Evolutionary conservation across 2,113 vertebrate genomes (phyloP).

Genomic region (Gavialis gangeticus): DNA sequence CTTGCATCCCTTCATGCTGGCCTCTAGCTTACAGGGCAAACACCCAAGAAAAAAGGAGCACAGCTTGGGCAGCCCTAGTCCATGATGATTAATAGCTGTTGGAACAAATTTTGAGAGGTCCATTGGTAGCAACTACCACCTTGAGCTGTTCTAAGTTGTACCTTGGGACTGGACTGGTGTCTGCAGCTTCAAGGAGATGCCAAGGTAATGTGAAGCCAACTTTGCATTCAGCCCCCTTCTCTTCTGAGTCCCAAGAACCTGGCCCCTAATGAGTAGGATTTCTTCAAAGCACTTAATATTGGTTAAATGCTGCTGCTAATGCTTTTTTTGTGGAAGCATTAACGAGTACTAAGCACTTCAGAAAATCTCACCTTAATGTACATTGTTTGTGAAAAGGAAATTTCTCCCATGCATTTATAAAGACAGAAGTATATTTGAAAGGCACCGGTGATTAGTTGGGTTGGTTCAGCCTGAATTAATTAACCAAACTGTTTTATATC

Average conservation of each 20-base stretch:
- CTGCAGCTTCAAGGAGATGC: background rate
- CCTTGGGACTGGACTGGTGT: background rate
- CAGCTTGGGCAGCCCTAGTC: constrained; percentile 14
- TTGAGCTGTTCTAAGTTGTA: too few species aligned
- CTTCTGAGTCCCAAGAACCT: background rate
- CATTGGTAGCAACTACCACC: too few species aligned
- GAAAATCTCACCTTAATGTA: constrained; percentile 23
- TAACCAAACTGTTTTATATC: constrained; percentile 45
- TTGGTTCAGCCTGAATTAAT: constrained; percentile 34
- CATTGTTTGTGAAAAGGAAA: constrained; percentile 22
- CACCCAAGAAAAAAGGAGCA: constrained; percentile 34
- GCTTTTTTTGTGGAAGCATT: background rate
- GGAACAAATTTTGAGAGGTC: background rate
- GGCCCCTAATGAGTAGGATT: background rate
- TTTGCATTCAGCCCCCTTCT: background rate
- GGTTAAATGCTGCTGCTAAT: background rate
- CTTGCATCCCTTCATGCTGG: background rate
- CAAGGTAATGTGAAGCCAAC: background rate
- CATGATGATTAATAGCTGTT: constrained; percentile 25
- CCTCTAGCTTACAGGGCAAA: background rate
- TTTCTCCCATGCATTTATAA: constrained; percentile 27
- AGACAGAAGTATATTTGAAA: constrained; percentile 22
- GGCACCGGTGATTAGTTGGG: constrained; percentile 45
- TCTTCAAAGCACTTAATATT: constrained; percentile 19
- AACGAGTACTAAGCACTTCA: constrained; percentile 5